Evolutionary conservation across 2,888 invertebrate species (phyloP), one percentile per base, ranked within the genome.

Genomic region (Dryococelus australis): DNA sequence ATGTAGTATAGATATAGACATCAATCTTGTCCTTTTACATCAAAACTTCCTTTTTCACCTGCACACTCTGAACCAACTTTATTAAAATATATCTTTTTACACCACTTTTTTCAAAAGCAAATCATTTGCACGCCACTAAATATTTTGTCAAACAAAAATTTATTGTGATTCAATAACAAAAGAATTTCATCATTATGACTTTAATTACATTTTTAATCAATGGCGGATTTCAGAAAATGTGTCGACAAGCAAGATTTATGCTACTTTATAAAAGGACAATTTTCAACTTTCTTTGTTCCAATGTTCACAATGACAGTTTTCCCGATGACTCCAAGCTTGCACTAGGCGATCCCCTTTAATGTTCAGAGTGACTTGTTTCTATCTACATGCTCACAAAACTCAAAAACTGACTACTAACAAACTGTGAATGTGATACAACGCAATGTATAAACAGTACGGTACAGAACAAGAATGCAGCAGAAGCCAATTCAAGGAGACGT

Each of bases 161-260:
- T 51, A 51, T n/a, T 24, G 8, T n/a, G 10, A 16, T 65, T 65
- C 65, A 8, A 12, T n/a, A 20, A 65, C 10, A 65, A 65, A 65
- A 65, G 10, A 24, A 65, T 24, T 65, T 65, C 47, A 47, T 35
- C 20, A 20, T 51, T 1, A 51, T 65, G 65, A n/a, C 65, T 65
- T 65, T 65, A 65, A 24, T 16, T 24, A 8, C 8, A n/a, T 24
- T 24, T 20, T 16, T 65, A 16, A 16, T n/a, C 24, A n/a, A 65
- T 65, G 83, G 26, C 53, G 53, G 80, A 79, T 89, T 94, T 95
- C 95, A 95, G 95, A 95, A 95, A 95, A 95, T 95, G 95, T 95
- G 95, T 95, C 95, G 94, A 94, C 94, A 93, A 88, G 43, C 83
- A 83, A 88, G 88, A 88, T 87, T 85, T 87, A 65, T 88, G 85